phyloP scores from a whole-genome alignment of 2,888 invertebrate genomes.

The Glyphotaelius pellucidus region DNA sequence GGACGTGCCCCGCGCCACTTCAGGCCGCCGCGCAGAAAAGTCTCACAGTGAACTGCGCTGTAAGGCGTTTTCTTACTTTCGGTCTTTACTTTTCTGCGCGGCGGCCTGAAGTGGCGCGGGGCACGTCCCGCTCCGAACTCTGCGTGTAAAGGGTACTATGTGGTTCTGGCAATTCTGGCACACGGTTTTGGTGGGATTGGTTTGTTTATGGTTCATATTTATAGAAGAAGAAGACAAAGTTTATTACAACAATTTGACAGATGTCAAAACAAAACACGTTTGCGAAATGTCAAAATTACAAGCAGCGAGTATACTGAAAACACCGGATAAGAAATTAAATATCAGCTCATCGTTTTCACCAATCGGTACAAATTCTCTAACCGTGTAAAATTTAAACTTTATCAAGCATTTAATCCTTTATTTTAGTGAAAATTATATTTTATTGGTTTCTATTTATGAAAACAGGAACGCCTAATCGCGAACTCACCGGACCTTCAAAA shows the following conservation, averaged over 20 bases:
- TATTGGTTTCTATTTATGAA: not conserved
- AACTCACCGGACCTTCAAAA: conserved; percentile 71
- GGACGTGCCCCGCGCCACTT: too few species aligned
- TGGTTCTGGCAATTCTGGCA: too few species aligned
- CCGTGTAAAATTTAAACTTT: not conserved
- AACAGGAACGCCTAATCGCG: conserved; percentile 70
- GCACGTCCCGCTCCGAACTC: too few species aligned
- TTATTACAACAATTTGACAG: not conserved
- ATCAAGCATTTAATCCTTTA: not conserved
- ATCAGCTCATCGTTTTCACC: conserved; percentile 47
- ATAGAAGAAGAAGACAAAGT: too few species aligned
- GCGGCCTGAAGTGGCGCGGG: too few species aligned
- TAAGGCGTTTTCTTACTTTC: too few species aligned
- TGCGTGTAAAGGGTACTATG: too few species aligned
- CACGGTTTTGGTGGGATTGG: too few species aligned
- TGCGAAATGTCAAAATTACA: conserved; percentile 34
- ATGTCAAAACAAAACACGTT: not conserved
- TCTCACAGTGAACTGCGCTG: too few species aligned
- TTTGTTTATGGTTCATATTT: too few species aligned
- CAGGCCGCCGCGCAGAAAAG: too few species aligned
- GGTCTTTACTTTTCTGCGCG: too few species aligned
- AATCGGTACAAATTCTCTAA: conserved; percentile 21
- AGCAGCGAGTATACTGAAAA: conserved; percentile 28
- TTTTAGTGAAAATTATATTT: not conserved
- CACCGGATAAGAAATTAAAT: conserved; percentile 51